phyloP scores from a whole-genome alignment of 2,797 vertebrate species.

The Setipinna tenuifilis region DNA sequence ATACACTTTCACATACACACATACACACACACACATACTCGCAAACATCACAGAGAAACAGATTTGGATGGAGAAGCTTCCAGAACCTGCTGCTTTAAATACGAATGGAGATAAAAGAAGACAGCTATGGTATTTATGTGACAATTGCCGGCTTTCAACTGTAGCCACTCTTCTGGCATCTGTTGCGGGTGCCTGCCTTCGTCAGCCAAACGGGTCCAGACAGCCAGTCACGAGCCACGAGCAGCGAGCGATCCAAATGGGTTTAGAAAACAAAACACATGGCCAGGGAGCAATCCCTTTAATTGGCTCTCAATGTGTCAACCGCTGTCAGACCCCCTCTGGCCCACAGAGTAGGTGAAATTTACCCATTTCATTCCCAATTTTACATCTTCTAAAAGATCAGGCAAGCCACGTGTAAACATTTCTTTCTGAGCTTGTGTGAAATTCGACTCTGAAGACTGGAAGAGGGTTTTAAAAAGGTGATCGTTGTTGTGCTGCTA shows the following conservation, averaged over 20 bases:
- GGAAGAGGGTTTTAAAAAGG: background rate
- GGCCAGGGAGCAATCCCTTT: background rate
- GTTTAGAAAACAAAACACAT: conserved; percentile 1
- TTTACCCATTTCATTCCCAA: background rate
- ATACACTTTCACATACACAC: background rate
- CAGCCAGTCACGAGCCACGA: background rate
- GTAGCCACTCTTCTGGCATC: conserved; percentile 36
- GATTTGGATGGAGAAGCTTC: background rate
- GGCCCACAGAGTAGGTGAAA: background rate
- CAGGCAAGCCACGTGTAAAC: background rate
- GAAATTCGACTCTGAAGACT: background rate
- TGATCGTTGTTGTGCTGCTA: background rate
- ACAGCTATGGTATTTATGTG: conserved; percentile 64
- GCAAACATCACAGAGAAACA: background rate
- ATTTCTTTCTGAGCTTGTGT: background rate
- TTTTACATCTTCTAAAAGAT: background rate
- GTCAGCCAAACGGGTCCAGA: background rate
- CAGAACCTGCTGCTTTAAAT: conserved; percentile 64
- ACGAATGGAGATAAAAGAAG: conserved; percentile 54
- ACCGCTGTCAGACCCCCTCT: background rate
- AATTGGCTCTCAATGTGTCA: conserved; percentile 16
- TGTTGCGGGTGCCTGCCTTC: background rate
- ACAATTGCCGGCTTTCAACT: conserved; percentile 64
- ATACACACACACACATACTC: too few species aligned
- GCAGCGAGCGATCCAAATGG: background rate